These are phyloP conservation scores for Grammomys surdaster DNA, from an alignment of 2,113 vertebrate species.

Conservation along the genomic window DNA sequence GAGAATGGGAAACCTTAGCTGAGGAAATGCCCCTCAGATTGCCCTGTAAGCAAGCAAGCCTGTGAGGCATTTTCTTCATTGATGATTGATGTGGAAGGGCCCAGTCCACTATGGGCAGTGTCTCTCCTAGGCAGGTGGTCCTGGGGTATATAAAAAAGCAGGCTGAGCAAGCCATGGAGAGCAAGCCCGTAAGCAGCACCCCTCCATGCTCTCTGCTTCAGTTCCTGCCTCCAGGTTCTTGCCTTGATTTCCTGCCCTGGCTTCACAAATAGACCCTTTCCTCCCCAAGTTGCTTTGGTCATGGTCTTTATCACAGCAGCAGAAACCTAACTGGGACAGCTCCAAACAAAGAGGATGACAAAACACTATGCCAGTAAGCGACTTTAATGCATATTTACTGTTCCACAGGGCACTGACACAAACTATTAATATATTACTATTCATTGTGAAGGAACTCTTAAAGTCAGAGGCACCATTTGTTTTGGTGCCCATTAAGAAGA, in stretches of 20 bases:
- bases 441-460: conserved; percentile 43
- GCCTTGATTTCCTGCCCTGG: not conserved
- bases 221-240: not conserved
- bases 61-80: not conserved
- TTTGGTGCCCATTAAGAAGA: conserved; percentile 6
- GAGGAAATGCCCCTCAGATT: not conserved
- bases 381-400: conserved; percentile 4
- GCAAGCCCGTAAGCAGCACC: not conserved
- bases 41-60: not conserved
- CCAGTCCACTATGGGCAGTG: not conserved
- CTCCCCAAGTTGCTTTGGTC: not conserved
- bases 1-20: not conserved
- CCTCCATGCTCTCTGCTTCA: not conserved
- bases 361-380: not conserved
- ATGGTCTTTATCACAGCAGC: not conserved
- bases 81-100: not conserved
- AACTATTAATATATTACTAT: conserved; percentile 12
- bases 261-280: not conserved
- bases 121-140: too few species aligned
- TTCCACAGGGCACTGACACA: conserved; percentile 28
- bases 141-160: not conserved
- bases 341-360: not conserved
- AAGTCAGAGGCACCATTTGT: conserved; percentile 34
- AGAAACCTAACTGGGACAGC: not conserved
- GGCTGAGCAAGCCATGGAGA: not conserved